Percentiles rank a stretch among this genome's conserved stretches.
phyloP scores from a whole-genome alignment of 2,888 invertebrate species.

The Geophilus truncorum region DNA sequence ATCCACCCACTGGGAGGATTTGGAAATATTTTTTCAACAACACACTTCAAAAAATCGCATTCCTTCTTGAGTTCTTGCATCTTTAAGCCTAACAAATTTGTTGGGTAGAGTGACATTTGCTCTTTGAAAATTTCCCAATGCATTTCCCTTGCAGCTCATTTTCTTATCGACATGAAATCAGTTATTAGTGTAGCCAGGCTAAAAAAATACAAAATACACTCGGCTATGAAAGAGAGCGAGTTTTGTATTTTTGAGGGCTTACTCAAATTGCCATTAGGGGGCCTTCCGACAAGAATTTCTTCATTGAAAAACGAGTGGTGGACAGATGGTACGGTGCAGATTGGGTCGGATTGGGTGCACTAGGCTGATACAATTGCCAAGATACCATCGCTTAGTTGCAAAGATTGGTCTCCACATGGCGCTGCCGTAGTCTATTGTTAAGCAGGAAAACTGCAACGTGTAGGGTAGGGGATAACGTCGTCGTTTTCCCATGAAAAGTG shows the following conservation, averaged over 20 bases:
- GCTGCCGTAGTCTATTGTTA: slow-evolving; percentile 3
- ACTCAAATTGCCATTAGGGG: slow-evolving; percentile 10
- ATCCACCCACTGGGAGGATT: slow-evolving; percentile 4
- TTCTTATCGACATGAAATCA: neutral
- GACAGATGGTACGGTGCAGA: slow-evolving; percentile 4
- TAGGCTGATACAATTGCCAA: slow-evolving; percentile 10
- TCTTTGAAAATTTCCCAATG: neutral
- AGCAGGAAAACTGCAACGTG: neutral
- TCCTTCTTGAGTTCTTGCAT: neutral
- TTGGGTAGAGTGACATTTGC: neutral
- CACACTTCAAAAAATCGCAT: neutral
- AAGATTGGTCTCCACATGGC: slow-evolving; percentile 4
- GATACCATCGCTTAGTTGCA: slow-evolving; percentile 4
- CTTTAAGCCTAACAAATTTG: neutral
- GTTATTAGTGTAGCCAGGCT: neutral
- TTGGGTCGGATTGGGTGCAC: slow-evolving; percentile 10
- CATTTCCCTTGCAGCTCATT: neutral
- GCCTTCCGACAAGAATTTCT: neutral
- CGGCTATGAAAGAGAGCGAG: neutral
- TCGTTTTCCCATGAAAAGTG: neutral
- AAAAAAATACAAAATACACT: neutral
- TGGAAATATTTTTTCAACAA: neutral
- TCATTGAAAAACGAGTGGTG: slow-evolving; percentile 3
- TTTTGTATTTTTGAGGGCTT: neutral
- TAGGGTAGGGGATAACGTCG: neutral